Evolutionary conservation across 1,140 invertebrate species (phyloP), one percentile per base, ranked within the genome.

Genomic region (Sitodiplosis mosellana): DNA sequence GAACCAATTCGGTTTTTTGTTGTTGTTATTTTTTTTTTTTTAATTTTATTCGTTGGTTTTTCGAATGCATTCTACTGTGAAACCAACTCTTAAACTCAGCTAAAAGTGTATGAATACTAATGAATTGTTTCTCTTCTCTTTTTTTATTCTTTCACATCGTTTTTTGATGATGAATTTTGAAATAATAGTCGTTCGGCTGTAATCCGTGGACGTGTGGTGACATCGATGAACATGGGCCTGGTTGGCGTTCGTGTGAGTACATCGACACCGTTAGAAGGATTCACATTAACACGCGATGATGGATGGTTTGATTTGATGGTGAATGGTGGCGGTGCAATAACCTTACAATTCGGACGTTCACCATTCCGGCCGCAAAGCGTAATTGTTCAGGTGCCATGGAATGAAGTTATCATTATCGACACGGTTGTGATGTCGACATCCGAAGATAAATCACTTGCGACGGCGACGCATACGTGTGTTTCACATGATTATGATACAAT

Each of bases 281-380:
- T 93, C 64, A 97, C 92, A 0, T 68, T 96, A 14, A 95, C 91
- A 2, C 71, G 85, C 52, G 83, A 87, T 53, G 86, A 89, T 56
- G 87, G 87, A 38, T 89, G 90, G 81, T 97, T 97, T 69, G 93
- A 97, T 68, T 74, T 99, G 5, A 74, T 97, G 56, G 92, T 97
- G 14, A 97, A 98, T 66, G 93, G 94, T 7, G 93, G 93, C 7
- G 91, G 92, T 0, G 88, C 91, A 1, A 87, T 97, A 0, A 94
- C 86, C 0, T 67, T 98, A 12, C 84, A 92, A 59, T 96, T 98
- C 59, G 88, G 92, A 46, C 73, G 92, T 49, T 82, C 87, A 34
- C 91, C 91, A 0, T 96, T 96, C 65, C 80, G 84, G 45, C 78
- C 86, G 1, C 81, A 88, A 52, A 84, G 77, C n/a, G 78, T 86